Conservation (phyloP, 2,888 invertebrate genomes). For the Harmothoe impar region DNA sequence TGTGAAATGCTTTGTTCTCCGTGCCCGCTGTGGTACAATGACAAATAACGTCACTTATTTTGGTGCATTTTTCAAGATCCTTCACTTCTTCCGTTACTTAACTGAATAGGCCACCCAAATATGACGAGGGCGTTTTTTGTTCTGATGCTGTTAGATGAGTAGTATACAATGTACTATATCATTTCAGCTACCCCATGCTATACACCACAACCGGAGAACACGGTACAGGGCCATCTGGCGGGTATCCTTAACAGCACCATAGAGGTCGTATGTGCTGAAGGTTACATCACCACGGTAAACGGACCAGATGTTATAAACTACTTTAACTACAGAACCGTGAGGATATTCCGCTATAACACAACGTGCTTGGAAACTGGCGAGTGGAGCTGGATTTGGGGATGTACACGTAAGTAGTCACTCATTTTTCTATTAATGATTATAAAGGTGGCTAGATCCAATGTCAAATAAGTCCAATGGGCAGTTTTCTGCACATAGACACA, state of each 20-base stretch:
- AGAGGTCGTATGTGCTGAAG: background rate
- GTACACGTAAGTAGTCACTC: background rate
- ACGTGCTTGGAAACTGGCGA: background rate
- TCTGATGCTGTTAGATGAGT: too few species aligned
- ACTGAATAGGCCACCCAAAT: background rate
- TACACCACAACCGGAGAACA: background rate
- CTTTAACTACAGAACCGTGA: background rate
- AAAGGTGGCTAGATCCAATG: too few species aligned
- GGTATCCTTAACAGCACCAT: background rate
- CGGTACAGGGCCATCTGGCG: background rate
- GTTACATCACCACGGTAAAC: background rate
- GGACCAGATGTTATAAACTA: background rate
- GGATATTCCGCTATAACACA: background rate
- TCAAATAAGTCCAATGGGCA: too few species aligned
- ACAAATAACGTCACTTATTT: too few species aligned
- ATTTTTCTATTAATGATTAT: too few species aligned
- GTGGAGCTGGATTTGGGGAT: background rate
- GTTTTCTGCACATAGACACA: too few species aligned
- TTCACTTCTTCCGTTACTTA: background rate
- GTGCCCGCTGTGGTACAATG: too few species aligned
- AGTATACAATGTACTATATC: background rate
- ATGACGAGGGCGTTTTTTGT: background rate
- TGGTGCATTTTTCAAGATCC: too few species aligned
- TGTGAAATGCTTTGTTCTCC: too few species aligned
- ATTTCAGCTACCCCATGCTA: background rate